Conservation (phyloP, 2,113 vertebrate genomes). For the Saccopteryx bilineata region DNA sequence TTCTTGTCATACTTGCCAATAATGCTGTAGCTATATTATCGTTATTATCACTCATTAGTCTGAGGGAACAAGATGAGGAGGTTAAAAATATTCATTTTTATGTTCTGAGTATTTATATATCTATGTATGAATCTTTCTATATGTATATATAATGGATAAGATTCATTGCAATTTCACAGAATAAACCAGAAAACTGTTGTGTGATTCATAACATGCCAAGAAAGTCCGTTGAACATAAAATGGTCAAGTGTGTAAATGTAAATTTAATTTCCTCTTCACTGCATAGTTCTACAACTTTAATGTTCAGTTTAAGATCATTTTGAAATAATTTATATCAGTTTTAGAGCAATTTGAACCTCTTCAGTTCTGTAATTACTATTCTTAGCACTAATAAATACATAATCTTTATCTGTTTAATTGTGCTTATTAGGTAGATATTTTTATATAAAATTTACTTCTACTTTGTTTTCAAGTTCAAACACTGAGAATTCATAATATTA, state of each 20-base stretch:
- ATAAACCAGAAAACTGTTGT: background rate
- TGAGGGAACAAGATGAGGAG: background rate
- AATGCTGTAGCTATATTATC: background rate
- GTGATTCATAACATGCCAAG: background rate
- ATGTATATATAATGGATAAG: background rate
- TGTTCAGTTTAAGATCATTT: background rate
- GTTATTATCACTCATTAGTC: background rate
- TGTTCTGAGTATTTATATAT: background rate
- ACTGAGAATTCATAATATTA: background rate
- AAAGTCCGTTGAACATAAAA: background rate
- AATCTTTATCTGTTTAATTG: background rate
- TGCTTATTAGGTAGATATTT: background rate
- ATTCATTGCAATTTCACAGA: background rate
- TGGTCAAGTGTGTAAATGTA: background rate
- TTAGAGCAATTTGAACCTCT: background rate
- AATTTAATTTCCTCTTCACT: background rate
- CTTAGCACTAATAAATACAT: background rate
- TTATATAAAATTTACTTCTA: background rate
- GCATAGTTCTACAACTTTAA: background rate
- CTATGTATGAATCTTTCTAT: background rate
- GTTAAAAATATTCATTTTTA: background rate
- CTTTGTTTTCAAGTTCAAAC: background rate
- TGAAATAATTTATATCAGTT: background rate
- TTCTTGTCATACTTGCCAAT: background rate
- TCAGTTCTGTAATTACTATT: slow-evolving; percentile 25